Percentiles rank a stretch among this genome's conserved stretches.
phyloP scores from a whole-genome alignment of 2,113 vertebrate species.

The Neogale vison region DNA sequence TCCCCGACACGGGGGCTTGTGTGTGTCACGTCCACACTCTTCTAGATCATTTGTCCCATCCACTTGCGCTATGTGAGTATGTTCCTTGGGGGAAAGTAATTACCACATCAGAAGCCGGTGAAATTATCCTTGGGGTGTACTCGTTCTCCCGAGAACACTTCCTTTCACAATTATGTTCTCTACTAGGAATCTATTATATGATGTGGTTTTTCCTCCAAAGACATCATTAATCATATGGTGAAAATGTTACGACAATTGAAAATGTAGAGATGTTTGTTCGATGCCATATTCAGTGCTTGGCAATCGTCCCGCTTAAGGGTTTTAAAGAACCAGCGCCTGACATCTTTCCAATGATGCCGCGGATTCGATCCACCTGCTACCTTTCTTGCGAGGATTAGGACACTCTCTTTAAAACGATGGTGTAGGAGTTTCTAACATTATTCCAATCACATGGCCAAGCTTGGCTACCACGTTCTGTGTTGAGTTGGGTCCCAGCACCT shows the following conservation, averaged over 20 bases:
- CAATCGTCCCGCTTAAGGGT: background rate
- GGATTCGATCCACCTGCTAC: too few relatives aligned
- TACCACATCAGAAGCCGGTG: slow-evolving; percentile 68
- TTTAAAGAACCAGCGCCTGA: background rate
- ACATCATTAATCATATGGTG: slow-evolving; percentile 64
- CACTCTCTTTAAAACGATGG: background rate
- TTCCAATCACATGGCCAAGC: background rate
- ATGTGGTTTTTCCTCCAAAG: slow-evolving; percentile 71
- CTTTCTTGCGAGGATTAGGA: background rate
- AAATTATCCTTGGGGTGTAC: slow-evolving; percentile 21
- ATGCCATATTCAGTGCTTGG: background rate
- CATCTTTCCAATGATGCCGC: fast-evolving
- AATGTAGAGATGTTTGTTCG: slow-evolving; percentile 45
- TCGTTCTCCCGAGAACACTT: slow-evolving; percentile 62
- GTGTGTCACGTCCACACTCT: background rate
- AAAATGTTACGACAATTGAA: slow-evolving; percentile 64
- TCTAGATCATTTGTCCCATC: background rate
- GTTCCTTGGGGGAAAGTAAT: slow-evolving; percentile 74
- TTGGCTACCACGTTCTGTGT: background rate
- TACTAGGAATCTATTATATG: slow-evolving; percentile 67
- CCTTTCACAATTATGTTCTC: slow-evolving; percentile 33
- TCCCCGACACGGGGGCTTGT: background rate
- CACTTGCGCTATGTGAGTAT: background rate
- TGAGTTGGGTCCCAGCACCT: fast-evolving
- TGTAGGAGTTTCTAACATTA: background rate